Evolutionary conservation across 1,140 invertebrate species (phyloP).

Genomic region (Zaprionus ghesquierei): DNA sequence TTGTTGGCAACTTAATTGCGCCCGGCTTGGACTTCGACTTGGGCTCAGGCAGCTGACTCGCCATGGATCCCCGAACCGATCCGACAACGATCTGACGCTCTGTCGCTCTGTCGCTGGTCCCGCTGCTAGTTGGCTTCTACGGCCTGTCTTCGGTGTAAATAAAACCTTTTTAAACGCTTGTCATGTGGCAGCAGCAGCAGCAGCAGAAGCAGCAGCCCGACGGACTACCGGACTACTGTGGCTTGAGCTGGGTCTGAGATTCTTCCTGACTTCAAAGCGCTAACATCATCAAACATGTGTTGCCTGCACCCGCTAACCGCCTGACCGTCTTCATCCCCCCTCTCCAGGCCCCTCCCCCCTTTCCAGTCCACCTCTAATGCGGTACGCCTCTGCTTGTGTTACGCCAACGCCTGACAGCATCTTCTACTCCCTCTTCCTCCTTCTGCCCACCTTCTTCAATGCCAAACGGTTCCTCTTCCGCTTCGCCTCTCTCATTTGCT

Average conservation of each 20-base stretch:
- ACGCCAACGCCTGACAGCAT: conserved; percentile 44
- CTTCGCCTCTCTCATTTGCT: conserved; percentile 14
- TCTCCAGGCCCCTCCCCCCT: neutral
- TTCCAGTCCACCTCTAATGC: neutral
- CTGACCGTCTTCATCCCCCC: no score
- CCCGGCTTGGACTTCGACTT: neutral
- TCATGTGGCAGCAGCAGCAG: conserved; percentile 55
- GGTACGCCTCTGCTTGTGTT: conserved; percentile 1
- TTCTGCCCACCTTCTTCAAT: neutral
- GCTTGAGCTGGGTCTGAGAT: conserved; percentile 4
- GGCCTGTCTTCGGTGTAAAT: conserved; percentile 72
- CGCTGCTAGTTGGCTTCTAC: conserved; percentile 7
- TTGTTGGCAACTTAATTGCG: conserved; percentile 82
- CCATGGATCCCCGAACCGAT: neutral
- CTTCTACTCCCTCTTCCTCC: conserved; percentile 5
- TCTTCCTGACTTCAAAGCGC: conserved; percentile 65
- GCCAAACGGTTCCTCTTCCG: neutral
- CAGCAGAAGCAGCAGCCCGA: neutral
- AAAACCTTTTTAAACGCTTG: conserved; percentile 81
- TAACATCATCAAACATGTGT: conserved; percentile 75
- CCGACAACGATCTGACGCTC: no score
- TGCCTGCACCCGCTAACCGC: conserved; percentile 20
- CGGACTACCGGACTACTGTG: conserved; percentile 27
- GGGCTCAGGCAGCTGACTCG: conserved; percentile 30
- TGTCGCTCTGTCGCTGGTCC: no score